phyloP scores from a whole-genome alignment of 2,113 vertebrate genomes.

The Saccopteryx bilineata region DNA sequence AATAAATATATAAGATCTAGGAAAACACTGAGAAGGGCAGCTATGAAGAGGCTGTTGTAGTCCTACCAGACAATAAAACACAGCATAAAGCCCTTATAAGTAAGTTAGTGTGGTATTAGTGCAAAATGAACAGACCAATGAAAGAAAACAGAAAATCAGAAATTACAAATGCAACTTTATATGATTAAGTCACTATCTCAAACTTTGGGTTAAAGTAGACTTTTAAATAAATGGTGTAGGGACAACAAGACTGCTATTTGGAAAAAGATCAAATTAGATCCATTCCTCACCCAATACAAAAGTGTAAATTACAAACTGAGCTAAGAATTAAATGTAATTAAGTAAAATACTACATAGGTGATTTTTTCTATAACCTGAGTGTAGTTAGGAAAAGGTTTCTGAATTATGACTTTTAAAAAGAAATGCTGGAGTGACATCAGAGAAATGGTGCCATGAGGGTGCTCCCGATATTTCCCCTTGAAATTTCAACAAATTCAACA shows the following conservation, averaged over 20 bases:
- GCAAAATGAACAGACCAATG: not conserved
- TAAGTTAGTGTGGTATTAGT: not conserved
- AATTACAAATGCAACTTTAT: not conserved
- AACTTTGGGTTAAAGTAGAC: not conserved
- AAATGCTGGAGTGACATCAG: too few relatives aligned
- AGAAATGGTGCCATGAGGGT: too few relatives aligned
- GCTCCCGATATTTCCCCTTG: too few relatives aligned
- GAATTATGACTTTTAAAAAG: not conserved
- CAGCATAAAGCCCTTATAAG: not conserved
- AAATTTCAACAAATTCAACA: too few relatives aligned
- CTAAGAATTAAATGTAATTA: not conserved
- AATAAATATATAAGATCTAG: not conserved
- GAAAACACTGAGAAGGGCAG: not conserved
- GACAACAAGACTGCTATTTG: not conserved
- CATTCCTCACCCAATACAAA: not conserved
- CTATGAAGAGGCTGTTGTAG: not conserved
- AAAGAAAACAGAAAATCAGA: not conserved
- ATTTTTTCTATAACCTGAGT: not conserved
- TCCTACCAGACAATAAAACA: not conserved
- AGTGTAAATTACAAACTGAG: constrained; percentile 6
- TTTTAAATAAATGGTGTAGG: constrained; percentile 11
- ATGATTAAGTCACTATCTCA: constrained; percentile 3
- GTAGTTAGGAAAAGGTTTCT: not conserved
- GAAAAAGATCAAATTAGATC: not conserved
- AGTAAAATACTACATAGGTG: not conserved